These are phyloP conservation scores for Petrophora chlorosata DNA, from an alignment of 2,888 invertebrate genomes.

Conservation along the genomic window DNA sequence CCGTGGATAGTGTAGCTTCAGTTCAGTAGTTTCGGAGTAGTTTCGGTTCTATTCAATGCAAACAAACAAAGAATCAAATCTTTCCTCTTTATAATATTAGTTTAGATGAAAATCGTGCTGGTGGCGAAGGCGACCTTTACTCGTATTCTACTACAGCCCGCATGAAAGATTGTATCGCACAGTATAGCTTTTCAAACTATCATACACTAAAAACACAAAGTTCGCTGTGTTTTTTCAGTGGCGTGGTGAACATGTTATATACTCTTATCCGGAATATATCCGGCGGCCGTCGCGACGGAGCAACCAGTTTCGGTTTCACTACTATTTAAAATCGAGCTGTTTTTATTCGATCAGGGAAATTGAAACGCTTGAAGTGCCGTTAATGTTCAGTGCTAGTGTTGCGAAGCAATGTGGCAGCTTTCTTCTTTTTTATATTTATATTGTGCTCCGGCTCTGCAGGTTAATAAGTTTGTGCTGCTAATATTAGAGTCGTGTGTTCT, in stretches of 20 bases:
- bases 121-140: too few relatives aligned
- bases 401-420: background rate
- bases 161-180: too few relatives aligned
- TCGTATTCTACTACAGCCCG: too few relatives aligned
- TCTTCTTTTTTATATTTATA: too few relatives aligned
- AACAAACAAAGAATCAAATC: too few relatives aligned
- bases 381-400: conserved; percentile 6
- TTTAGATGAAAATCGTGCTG: too few relatives aligned
- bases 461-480: background rate
- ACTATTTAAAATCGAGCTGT: conserved; percentile 16
- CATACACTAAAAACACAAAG: too few relatives aligned
- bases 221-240: background rate
- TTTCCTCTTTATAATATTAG: too few relatives aligned
- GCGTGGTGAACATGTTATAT: background rate
- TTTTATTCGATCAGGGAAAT: conserved; percentile 23
- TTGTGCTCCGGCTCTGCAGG: background rate
- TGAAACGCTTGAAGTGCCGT: conserved; percentile 3
- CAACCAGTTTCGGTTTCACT: conserved; percentile 3
- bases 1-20: too few relatives aligned
- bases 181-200: too few relatives aligned
- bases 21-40: too few relatives aligned
- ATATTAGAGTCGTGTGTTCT: background rate
- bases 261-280: conserved; percentile 11
- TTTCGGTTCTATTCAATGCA: too few relatives aligned
- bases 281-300: background rate